Evolutionary conservation across 2,888 invertebrate species (phyloP).

Genomic region (Epinotia ramella): DNA sequence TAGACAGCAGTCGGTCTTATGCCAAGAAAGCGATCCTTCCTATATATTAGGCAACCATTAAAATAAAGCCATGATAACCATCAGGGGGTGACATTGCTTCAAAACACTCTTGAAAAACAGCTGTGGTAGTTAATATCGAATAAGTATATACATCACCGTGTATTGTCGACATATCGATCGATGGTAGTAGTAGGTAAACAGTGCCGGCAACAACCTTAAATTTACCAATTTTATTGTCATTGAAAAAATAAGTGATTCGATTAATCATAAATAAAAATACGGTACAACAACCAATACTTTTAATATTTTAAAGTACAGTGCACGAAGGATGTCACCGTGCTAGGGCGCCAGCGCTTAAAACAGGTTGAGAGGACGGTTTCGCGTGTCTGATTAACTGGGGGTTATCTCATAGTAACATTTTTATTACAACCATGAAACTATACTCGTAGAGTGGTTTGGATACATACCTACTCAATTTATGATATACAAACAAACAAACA

Average conservation of each 20-base stretch:
- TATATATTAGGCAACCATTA: too few relatives aligned
- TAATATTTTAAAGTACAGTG: neutral
- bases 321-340: neutral
- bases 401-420: constrained; percentile 27
- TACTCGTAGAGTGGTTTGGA: constrained; percentile 16
- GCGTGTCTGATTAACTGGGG: constrained; percentile 21
- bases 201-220: neutral
- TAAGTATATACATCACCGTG: neutral
- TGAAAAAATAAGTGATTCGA: neutral
- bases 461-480: constrained; percentile 3
- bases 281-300: neutral
- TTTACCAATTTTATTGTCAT: neutral
- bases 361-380: constrained; percentile 18
- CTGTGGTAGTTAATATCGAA: neutral
- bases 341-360: neutral
- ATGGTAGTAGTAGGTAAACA: neutral
- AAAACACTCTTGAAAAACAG: too few relatives aligned
- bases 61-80: too few relatives aligned
- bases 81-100: too few relatives aligned
- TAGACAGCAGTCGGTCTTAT: too few relatives aligned
- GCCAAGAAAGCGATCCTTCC: too few relatives aligned
- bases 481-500: too few relatives aligned
- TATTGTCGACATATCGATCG: neutral
- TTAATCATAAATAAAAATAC: neutral
- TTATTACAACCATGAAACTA: constrained; percentile 24